These are phyloP conservation scores for Adineta ricciae DNA, from an alignment of 2,888 invertebrate species.

Conservation along the genomic window DNA sequence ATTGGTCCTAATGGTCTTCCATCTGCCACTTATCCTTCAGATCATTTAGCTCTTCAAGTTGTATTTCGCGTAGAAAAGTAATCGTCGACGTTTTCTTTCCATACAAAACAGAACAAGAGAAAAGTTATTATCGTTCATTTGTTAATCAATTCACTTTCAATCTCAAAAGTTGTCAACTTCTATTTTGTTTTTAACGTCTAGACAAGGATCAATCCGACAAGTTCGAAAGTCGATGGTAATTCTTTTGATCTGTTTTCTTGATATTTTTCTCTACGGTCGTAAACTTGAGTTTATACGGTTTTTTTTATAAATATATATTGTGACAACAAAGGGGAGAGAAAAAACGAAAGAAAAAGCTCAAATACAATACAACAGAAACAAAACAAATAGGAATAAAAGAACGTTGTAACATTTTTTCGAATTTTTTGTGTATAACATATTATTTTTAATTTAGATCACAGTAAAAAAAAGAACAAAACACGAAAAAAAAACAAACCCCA, in stretches of 20 bases:
- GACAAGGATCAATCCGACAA: no score
- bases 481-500: not conserved
- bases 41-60: slow-evolving; percentile 62
- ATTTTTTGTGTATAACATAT: not conserved
- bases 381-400: not conserved
- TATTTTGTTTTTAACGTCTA: no score
- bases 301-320: not conserved
- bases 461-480: not conserved
- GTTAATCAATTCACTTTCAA: no score
- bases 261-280: not conserved
- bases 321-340: not conserved
- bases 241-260: not conserved
- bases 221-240: not conserved
- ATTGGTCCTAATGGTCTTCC: slow-evolving; percentile 62
- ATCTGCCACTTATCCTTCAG: slow-evolving; percentile 63
- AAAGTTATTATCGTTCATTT: no score
- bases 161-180: no score
- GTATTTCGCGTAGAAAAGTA: slow-evolving; percentile 36
- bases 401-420: not conserved
- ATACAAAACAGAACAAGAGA: no score
- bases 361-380: not conserved
- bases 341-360: not conserved
- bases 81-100: no score
- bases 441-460: not conserved
- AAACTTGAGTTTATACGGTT: not conserved